Evolutionary conservation across 2,797 vertebrate genomes (phyloP).

Genomic region (Eurystomus glaucurus): DNA sequence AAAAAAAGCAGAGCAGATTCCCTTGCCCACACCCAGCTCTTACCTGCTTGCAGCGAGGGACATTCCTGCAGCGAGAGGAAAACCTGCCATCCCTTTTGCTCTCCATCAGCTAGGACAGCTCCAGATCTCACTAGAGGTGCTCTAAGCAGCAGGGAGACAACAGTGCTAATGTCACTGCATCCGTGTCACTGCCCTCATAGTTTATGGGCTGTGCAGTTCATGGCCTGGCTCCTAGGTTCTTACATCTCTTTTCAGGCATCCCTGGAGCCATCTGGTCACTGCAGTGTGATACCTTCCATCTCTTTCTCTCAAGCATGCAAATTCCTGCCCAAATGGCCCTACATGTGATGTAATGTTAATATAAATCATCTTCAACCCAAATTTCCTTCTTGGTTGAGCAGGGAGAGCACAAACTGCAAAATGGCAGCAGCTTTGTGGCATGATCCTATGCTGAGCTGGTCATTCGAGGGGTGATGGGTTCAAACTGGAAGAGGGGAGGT

Average conservation of each 20-base stretch:
- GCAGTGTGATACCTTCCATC: background rate
- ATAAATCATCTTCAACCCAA: background rate
- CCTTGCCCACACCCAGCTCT: background rate
- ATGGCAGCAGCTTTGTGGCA: background rate
- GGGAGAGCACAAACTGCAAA: background rate
- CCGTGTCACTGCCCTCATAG: background rate
- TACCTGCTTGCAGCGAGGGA: accelerated
- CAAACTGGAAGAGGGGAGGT: too few species aligned
- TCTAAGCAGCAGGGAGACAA: background rate
- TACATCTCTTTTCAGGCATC: background rate
- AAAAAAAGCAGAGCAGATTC: background rate
- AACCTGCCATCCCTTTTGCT: background rate
- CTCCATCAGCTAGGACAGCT: background rate
- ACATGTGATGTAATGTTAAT: background rate
- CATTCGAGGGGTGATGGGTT: too few species aligned
- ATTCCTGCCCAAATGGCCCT: background rate
- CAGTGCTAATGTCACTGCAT: background rate
- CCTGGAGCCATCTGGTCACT: background rate
- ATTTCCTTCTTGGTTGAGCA: background rate
- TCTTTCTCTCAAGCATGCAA: background rate
- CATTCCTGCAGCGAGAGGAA: background rate
- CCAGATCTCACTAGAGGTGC: background rate
- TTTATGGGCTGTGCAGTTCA: background rate
- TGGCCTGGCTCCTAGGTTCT: background rate
- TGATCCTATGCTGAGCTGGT: background rate